Evolutionary conservation across 2,113 vertebrate species (phyloP).

Genomic region (Psittacula cyanocephala): DNA sequence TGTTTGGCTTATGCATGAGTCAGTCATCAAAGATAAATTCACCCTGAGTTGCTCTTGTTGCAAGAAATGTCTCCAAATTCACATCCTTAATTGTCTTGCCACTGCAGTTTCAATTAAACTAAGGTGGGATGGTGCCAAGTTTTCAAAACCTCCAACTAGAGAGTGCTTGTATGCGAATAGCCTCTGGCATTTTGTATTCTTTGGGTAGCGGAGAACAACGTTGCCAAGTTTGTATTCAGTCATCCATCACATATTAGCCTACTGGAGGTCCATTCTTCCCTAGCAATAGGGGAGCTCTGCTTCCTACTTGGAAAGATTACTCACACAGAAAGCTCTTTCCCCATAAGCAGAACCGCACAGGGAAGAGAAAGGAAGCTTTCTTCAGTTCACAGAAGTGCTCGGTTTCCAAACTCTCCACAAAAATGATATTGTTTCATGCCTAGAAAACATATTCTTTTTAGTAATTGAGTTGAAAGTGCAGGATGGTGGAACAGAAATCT

Average conservation of each 20-base stretch:
- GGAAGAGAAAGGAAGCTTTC: conserved; percentile 23
- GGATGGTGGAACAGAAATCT: conserved; percentile 12
- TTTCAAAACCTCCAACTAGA: conserved; percentile 1
- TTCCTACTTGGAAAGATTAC: conserved; percentile 57
- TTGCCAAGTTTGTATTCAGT: conserved; percentile 63
- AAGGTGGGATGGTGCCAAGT: conserved; percentile 43
- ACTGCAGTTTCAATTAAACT: conserved; percentile 45
- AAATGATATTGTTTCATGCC: conserved; percentile 57
- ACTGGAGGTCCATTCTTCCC: conserved; percentile 52
- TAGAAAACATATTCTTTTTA: conserved; percentile 46
- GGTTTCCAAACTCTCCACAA: conserved; percentile 19
- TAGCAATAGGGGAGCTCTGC: conserved; percentile 62
- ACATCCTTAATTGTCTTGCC: conserved; percentile 39
- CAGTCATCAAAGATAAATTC: conserved; percentile 13
- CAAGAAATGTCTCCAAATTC: conserved; percentile 38
- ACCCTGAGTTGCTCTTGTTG: background rate
- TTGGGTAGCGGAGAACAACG: background rate
- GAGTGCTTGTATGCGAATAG: background rate
- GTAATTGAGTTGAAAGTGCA: background rate
- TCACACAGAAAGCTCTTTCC: conserved; percentile 39
- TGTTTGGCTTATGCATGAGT: background rate
- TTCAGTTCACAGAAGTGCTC: background rate
- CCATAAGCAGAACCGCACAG: background rate
- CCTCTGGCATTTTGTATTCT: conserved; percentile 46
- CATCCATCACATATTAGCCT: conserved; percentile 50